phyloP scores from a whole-genome alignment of 2,888 invertebrate genomes.

The Drosophila formosana region DNA sequence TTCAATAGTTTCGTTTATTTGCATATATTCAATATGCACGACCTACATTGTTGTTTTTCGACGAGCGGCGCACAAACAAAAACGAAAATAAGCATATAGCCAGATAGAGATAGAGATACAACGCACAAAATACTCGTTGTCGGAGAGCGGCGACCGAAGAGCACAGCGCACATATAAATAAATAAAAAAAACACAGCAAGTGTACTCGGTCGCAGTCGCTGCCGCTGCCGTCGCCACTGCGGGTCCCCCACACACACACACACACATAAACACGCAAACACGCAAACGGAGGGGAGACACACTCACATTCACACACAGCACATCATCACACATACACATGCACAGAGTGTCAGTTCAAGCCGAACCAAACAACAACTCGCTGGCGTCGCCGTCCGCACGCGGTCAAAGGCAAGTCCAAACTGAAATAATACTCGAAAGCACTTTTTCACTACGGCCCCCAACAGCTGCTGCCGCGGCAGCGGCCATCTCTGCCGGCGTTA shows the following conservation, averaged over 20 bases:
- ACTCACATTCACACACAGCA: constrained; percentile 31
- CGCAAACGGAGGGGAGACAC: constrained; percentile 27
- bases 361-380: constrained; percentile 62
- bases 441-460: constrained; percentile 53
- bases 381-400: constrained; percentile 72
- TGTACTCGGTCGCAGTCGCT: constrained; percentile 37
- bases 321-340: constrained; percentile 30
- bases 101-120: constrained; percentile 55
- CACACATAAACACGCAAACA: constrained; percentile 21
- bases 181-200: constrained; percentile 73
- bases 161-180: constrained; percentile 59
- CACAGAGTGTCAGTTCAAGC: constrained; percentile 53
- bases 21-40: constrained; percentile 78
- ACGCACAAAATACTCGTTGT: constrained; percentile 45
- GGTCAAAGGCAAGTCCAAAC: constrained; percentile 76
- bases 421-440: constrained; percentile 73
- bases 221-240: constrained; percentile 13
- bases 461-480: constrained; percentile 24
- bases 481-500: constrained; percentile 18
- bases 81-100: constrained; percentile 48
- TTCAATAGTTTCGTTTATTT: constrained; percentile 65
- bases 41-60: constrained; percentile 74
- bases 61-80: constrained; percentile 54
- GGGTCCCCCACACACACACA: constrained; percentile 23
- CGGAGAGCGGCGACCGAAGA: constrained; percentile 11